Percentiles rank a stretch among this genome's conserved stretches.
Conservation (phyloP, 2,888 invertebrate species). For the Drosophila hamatofila region DNA sequence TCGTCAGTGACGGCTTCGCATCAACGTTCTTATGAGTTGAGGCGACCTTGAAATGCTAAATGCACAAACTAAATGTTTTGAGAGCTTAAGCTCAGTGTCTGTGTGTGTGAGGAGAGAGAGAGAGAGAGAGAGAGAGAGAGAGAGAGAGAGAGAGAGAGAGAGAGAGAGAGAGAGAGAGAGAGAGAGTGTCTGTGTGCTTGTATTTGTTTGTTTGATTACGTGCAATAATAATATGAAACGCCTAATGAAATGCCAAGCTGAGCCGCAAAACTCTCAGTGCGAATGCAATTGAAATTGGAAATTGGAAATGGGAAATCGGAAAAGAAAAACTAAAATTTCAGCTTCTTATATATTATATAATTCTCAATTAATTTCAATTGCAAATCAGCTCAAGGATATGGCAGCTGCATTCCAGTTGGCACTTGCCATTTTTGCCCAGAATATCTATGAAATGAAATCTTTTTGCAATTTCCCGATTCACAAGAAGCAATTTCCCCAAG, state of each 20-base stretch:
- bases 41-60: not conserved
- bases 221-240: constrained; percentile 7
- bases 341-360: not conserved
- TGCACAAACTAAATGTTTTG: not conserved
- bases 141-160: not conserved
- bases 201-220: constrained; percentile 6
- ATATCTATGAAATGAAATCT: constrained; percentile 5
- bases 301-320: not conserved
- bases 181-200: not conserved
- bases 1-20: constrained; percentile 6
- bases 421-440: not conserved
- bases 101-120: no score
- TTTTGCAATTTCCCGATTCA: constrained; percentile 5
- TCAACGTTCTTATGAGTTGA: constrained; percentile 4
- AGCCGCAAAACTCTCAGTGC: not conserved
- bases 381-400: not conserved
- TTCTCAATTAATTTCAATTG: not conserved
- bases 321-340: not conserved
- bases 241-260: constrained; percentile 6
- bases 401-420: not conserved
- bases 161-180: not conserved
- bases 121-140: not conserved
- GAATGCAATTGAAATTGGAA: not conserved
- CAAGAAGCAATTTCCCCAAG: constrained; percentile 3
- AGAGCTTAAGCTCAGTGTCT: not conserved